These are phyloP conservation scores for Anguilla obscura DNA, from an alignment of 2,797 vertebrate species.

Conservation along the genomic window DNA sequence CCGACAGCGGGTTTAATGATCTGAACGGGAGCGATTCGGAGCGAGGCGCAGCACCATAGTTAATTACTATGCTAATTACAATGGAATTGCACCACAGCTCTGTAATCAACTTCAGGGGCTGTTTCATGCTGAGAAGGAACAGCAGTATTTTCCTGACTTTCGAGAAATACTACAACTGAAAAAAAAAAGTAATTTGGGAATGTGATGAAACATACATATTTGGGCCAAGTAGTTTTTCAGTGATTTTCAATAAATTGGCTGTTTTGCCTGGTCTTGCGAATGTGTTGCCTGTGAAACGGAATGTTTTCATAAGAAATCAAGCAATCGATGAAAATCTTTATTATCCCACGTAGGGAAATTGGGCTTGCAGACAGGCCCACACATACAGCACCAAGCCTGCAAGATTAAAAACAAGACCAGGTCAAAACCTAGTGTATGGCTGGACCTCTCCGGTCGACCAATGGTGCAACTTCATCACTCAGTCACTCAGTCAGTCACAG, in stretches of 20 bases:
- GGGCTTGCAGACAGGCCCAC: background rate
- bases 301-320: constrained; percentile 3
- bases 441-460: no score
- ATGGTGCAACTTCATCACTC: no score
- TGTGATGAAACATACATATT: background rate
- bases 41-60: background rate
- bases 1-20: background rate
- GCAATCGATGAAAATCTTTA: background rate
- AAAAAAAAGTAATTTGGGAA: background rate
- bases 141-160: background rate
- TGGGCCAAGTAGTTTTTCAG: background rate
- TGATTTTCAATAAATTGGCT: background rate
- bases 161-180: background rate
- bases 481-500: no score
- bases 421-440: no score
- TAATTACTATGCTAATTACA: constrained; percentile 25
- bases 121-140: background rate
- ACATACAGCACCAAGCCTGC: background rate
- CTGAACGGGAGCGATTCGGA: background rate
- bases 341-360: background rate
- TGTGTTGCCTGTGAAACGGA: background rate
- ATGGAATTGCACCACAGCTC: constrained; percentile 6
- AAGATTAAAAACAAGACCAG: background rate
- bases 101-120: constrained; percentile 11
- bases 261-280: background rate